Conservation (phyloP, 2,797 vertebrate species). For the Argya squamiceps region DNA sequence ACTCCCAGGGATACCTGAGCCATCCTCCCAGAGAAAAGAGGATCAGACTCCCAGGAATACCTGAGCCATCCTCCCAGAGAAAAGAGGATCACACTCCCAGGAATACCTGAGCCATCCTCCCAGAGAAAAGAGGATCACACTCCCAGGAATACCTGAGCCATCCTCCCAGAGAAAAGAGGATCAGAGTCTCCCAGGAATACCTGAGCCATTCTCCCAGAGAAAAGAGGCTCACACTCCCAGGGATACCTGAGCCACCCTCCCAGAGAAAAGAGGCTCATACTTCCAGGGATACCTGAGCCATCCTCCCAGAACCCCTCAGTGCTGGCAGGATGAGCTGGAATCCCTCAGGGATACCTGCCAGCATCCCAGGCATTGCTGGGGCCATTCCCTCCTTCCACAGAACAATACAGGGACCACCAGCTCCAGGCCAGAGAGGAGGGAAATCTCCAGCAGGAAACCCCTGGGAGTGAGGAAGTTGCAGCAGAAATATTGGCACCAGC, state of each 20-base stretch:
- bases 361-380: neutral
- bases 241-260: neutral
- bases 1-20: fast-evolving
- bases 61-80: neutral
- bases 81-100: fast-evolving
- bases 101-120: neutral
- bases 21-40: neutral
- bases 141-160: fast-evolving
- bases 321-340: too few species aligned
- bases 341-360: too few species aligned
- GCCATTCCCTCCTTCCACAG: neutral
- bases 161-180: neutral
- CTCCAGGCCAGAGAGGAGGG: neutral
- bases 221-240: fast-evolving
- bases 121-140: neutral
- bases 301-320: neutral
- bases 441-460: neutral
- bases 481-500: slow-evolving; percentile 23
- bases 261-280: neutral
- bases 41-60: fast-evolving
- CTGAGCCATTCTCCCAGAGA: neutral
- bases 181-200: fast-evolving
- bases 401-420: neutral
- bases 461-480: slow-evolving; percentile 1
- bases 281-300: fast-evolving